Percentiles rank a stretch among this genome's conserved stretches.
phyloP scores from a whole-genome alignment of 1,140 invertebrate species.

The Nymphalis io region DNA sequence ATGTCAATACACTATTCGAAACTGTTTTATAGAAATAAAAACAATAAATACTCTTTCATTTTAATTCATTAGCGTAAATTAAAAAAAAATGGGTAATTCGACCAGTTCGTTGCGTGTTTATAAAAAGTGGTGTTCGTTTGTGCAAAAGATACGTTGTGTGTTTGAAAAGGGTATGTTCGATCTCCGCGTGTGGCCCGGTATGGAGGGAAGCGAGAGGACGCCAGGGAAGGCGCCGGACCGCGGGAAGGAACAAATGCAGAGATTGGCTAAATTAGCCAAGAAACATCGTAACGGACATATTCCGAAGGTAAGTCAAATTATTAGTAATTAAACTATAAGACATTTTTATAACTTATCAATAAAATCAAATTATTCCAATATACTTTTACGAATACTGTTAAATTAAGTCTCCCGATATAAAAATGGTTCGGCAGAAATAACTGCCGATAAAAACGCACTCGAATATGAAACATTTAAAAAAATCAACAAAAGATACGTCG shows the following conservation, averaged over 20 bases:
- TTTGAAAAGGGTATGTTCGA: conserved; percentile 86
- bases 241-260: conserved; percentile 93
- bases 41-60: neutral
- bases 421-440: too few relatives aligned
- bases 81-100: conserved; percentile 34
- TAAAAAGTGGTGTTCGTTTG: conserved; percentile 46
- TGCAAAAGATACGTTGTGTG: conserved; percentile 31
- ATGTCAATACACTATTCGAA: too few relatives aligned
- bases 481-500: too few relatives aligned
- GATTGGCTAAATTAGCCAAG: conserved; percentile 94
- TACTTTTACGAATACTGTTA: too few relatives aligned
- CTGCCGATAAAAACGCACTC: too few relatives aligned
- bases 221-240: conserved; percentile 91
- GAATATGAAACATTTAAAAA: too few relatives aligned
- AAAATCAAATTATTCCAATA: too few relatives aligned
- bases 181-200: conserved; percentile 89
- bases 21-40: neutral
- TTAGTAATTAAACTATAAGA: neutral
- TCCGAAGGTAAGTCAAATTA: conserved; percentile 83
- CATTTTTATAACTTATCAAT: too few relatives aligned
- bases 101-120: conserved; percentile 43
- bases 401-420: too few relatives aligned
- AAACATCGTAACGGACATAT: conserved; percentile 97
- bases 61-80: too few relatives aligned
- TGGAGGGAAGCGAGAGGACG: conserved; percentile 87